These are phyloP conservation scores for Pogoniulus pusillus DNA, from an alignment of 2,797 vertebrate genomes.

Conservation along the genomic window DNA sequence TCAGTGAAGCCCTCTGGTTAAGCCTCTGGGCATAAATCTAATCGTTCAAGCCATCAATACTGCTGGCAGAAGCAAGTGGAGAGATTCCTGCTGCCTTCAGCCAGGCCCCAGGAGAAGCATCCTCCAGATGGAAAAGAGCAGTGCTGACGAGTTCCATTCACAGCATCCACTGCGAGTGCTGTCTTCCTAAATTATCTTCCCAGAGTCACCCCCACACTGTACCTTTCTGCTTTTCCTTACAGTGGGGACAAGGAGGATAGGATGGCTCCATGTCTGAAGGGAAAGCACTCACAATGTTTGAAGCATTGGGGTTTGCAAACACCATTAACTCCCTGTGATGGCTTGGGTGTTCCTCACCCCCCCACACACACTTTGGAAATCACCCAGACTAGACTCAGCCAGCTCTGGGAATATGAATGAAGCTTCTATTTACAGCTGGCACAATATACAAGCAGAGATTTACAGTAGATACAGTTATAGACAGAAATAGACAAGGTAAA, in stretches of 20 bases:
- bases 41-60: neutral
- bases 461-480: too few relatives aligned
- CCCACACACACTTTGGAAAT: too few relatives aligned
- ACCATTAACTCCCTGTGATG: too few relatives aligned
- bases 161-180: rapidly evolving
- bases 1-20: neutral
- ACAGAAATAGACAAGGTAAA: too few relatives aligned
- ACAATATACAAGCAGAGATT: too few relatives aligned
- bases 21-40: rapidly evolving
- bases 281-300: neutral
- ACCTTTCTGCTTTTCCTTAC: neutral
- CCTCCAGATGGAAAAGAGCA: neutral
- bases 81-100: neutral
- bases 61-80: neutral
- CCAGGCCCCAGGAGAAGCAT: neutral
- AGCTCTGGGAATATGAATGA: too few relatives aligned
- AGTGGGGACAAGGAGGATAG: neutral
- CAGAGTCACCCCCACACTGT: neutral
- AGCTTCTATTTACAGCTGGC: too few relatives aligned
- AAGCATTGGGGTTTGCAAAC: neutral
- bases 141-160: neutral
- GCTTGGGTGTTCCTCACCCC: too few relatives aligned
- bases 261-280: neutral
- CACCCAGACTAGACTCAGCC: too few relatives aligned
- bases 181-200: neutral